Conservation (phyloP, 2,888 invertebrate genomes). For the Sinohyriopsis cumingii region DNA sequence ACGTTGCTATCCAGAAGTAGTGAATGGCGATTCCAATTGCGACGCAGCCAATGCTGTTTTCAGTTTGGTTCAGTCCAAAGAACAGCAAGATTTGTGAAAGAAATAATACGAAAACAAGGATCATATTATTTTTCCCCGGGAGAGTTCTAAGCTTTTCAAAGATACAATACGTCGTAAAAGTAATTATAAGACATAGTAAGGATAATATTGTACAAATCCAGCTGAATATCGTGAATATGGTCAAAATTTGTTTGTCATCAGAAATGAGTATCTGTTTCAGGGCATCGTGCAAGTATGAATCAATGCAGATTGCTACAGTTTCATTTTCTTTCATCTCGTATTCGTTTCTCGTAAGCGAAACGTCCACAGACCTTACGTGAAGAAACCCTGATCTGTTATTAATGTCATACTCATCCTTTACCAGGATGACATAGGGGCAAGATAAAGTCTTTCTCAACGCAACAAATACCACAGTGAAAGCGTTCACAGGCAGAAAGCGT, state of each 20-base stretch:
- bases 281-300: conserved; percentile 10
- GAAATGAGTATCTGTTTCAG: neutral
- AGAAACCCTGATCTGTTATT: no score
- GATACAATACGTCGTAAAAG: conserved; percentile 22
- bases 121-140: conserved; percentile 40
- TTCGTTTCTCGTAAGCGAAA: neutral
- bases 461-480: no score
- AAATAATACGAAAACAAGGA: conserved; percentile 20
- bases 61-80: conserved; percentile 13
- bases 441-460: no score
- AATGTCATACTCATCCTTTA: no score
- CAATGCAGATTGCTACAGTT: conserved; percentile 10
- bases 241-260: neutral
- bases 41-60: conserved; percentile 18
- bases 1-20: conserved; percentile 37
- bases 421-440: no score
- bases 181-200: conserved; percentile 19
- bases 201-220: conserved; percentile 24
- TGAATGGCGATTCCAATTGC: conserved; percentile 30
- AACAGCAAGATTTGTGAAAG: conserved; percentile 25
- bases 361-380: no score
- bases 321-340: conserved; percentile 1
- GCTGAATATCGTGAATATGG: conserved; percentile 11
- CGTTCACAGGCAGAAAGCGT: no score
- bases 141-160: conserved; percentile 27